A percentile compares a stretch with the other conserved stretches of the same genome.
phyloP scores from a whole-genome alignment of 1,140 invertebrate species.

The Drosophila biarmipes region DNA sequence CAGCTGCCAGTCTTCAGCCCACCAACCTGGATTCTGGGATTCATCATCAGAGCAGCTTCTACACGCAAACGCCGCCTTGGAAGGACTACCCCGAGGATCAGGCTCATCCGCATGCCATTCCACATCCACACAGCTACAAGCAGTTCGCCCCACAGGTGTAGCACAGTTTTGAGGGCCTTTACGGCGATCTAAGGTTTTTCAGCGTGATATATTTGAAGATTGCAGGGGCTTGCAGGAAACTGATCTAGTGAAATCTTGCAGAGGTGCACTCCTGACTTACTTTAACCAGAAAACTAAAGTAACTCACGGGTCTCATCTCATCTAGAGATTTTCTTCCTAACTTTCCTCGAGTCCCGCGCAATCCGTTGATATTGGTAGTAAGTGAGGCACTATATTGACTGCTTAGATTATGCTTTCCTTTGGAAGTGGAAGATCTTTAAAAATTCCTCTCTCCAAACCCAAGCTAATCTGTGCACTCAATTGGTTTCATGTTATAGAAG shows the following conservation, averaged over 20 bases:
- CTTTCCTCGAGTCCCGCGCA: slow-evolving; percentile 5
- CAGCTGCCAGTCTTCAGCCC: slow-evolving; percentile 84
- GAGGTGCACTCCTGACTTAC: slow-evolving; percentile 3
- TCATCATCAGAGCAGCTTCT: slow-evolving; percentile 83
- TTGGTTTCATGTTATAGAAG: slow-evolving; percentile 1
- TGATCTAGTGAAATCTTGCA: slow-evolving; percentile 6
- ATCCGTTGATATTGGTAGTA: slow-evolving; percentile 38
- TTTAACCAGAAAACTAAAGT: slow-evolving; percentile 1
- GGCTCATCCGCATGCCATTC: slow-evolving; percentile 19
- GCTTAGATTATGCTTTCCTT: background rate
- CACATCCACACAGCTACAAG: slow-evolving; percentile 49
- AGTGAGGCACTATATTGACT: slow-evolving; percentile 7
- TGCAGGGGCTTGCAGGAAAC: slow-evolving; percentile 16
- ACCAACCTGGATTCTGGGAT: slow-evolving; percentile 37
- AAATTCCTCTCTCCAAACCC: background rate
- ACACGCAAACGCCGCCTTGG: slow-evolving; percentile 82
- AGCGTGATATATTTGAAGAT: slow-evolving; percentile 65
- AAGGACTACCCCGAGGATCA: slow-evolving; percentile 79
- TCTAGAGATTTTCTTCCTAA: background rate
- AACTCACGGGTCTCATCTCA: background rate
- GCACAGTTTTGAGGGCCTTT: slow-evolving; percentile 59
- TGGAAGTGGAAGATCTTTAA: background rate
- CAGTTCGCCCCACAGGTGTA: slow-evolving; percentile 68
- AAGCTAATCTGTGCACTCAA: slow-evolving; percentile 6
- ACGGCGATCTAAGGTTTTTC: slow-evolving; percentile 34